Evolutionary conservation across 2,888 invertebrate genomes (phyloP).

Genomic region (Idaea biselata): DNA sequence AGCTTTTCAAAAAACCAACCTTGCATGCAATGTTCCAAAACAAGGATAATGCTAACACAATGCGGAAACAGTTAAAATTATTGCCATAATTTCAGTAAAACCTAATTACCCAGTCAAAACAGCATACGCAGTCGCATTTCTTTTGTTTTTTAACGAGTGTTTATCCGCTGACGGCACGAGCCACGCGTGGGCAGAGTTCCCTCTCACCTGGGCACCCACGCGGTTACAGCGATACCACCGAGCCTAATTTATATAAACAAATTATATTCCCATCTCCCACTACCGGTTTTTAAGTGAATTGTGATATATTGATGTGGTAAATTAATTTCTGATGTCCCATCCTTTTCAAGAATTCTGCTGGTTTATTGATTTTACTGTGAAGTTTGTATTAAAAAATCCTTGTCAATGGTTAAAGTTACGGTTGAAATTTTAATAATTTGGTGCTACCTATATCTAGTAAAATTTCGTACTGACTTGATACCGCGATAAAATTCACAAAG

Average conservation of each 20-base stretch:
- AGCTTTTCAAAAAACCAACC: background rate
- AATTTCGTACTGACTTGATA: too few relatives aligned
- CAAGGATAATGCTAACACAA: background rate
- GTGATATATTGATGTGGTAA: background rate
- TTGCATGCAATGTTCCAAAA: background rate
- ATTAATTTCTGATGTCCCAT: background rate
- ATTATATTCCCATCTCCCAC: slow-evolving; percentile 66
- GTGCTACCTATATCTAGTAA: too few relatives aligned
- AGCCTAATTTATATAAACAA: slow-evolving; percentile 25
- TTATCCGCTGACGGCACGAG: slow-evolving; percentile 51
- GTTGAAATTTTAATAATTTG: too few relatives aligned
- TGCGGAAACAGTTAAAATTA: background rate
- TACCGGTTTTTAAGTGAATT: slow-evolving; percentile 52
- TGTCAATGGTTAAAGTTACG: too few relatives aligned
- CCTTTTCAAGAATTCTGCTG: too few relatives aligned
- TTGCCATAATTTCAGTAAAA: background rate
- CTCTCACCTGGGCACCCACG: slow-evolving; percentile 61
- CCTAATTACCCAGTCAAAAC: slow-evolving; percentile 3
- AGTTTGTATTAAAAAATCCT: too few relatives aligned
- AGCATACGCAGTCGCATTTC: slow-evolving; percentile 22
- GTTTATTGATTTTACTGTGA: too few relatives aligned
- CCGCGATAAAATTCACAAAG: too few relatives aligned
- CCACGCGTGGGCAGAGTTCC: slow-evolving; percentile 62
- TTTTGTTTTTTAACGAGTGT: slow-evolving; percentile 55
- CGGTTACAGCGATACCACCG: slow-evolving; percentile 24